Evolutionary conservation across 1,140 invertebrate species (phyloP).

Genomic region (Phortica variegata): DNA sequence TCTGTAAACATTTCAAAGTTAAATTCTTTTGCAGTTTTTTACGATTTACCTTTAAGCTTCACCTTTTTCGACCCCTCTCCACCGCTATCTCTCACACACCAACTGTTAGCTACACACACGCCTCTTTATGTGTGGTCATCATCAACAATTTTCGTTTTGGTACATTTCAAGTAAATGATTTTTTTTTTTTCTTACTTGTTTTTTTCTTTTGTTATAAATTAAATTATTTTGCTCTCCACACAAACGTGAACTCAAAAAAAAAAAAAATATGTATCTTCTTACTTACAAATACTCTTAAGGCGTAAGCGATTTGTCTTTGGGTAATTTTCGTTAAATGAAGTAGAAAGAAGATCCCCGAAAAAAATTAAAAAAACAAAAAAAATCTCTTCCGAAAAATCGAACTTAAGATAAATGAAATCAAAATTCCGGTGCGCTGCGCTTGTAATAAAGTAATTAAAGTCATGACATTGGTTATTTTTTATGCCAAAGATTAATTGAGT

Average conservation of each 20-base stretch:
- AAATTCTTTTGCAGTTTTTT: no score
- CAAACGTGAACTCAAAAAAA: background rate
- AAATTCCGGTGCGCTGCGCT: background rate
- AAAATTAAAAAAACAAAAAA: no score
- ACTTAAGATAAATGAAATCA: background rate
- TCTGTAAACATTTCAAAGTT: no score
- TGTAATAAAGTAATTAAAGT: conserved; percentile 50
- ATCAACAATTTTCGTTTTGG: conserved; percentile 23
- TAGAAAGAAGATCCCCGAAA: no score
- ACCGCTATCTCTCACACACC: no score
- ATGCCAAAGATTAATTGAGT: conserved; percentile 32
- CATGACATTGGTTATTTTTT: conserved; percentile 43
- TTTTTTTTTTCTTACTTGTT: background rate
- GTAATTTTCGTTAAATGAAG: conserved; percentile 1
- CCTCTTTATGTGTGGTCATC: conserved; percentile 31
- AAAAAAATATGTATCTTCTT: background rate
- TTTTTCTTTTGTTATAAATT: conserved; percentile 33
- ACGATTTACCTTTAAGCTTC: no score
- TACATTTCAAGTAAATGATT: conserved; percentile 20
- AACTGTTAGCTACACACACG: conserved; percentile 11
- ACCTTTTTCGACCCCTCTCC: no score
- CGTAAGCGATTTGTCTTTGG: conserved; percentile 5
- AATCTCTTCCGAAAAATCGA: no score
- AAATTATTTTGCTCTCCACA: conserved; percentile 23
- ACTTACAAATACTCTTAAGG: background rate